Evolutionary conservation across 2,888 invertebrate species (phyloP), one percentile per base, ranked within the genome.

Genomic region (Drosophila planitibia): DNA sequence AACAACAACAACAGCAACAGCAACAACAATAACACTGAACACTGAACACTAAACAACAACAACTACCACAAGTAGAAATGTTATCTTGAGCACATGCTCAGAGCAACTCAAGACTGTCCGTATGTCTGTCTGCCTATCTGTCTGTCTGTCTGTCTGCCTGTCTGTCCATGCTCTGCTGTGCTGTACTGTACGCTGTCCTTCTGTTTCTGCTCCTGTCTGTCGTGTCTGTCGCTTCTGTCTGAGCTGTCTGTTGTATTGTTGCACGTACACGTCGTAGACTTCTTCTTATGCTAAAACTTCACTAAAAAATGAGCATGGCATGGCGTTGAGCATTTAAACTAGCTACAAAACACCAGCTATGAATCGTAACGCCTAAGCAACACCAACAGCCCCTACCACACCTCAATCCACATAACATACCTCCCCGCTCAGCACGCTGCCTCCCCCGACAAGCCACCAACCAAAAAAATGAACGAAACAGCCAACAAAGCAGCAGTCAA

Each of bases 241-340:
- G 33, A 52, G 52, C 33, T 55, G 25, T 55, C 25, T 59, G 28
- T 55, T 83, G 82, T 86, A 89, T 87, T 89, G 86, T 80, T 89
- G 89, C 90, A 87, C 90, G 90, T 87, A 90, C 90, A 89, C 76
- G 89, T 83, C 90, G 90, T 88, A 88, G 89, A 89, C 82, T 79
- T 90, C 72, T 69, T 63, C 79, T 86, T 83, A 60, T 64, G 89
- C 89, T 89, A 89, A 87, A 87, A 87, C 87, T 87, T 90, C 87
- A 87, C 89, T 87, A 87, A 87, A 87, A 87, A 87, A 87, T 90
- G 87, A 90, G 87, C 85, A 80, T 81, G 78, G 84, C 90, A 90
- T 64, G 79, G 87, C 87, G 87, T 89, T 86, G 90, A 90, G 87
- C 87, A 87, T 87, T 87, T 87, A 89, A 87, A 87, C 87, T 87